Evolutionary conservation across 2,113 vertebrate species (phyloP).

Genomic region (Austrofundulus limnaeus): DNA sequence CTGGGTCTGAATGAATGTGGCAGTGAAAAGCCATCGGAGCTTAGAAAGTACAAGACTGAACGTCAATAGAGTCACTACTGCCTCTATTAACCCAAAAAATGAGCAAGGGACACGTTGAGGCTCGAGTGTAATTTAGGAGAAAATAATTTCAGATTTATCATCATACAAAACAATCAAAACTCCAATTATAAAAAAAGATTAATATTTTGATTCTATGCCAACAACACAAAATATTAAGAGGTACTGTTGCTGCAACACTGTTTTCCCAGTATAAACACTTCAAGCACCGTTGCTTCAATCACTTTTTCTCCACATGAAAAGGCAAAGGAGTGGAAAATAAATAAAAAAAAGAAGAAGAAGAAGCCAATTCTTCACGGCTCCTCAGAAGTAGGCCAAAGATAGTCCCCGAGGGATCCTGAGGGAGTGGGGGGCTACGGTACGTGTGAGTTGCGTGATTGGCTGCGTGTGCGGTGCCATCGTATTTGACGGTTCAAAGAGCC

Average conservation of each 20-base stretch:
- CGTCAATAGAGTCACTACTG: slow-evolving; percentile 53
- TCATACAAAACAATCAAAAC: neutral
- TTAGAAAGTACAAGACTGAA: slow-evolving; percentile 55
- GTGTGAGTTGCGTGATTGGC: slow-evolving; percentile 50
- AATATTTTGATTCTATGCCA: neutral
- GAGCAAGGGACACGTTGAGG: slow-evolving; percentile 27
- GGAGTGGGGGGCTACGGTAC: slow-evolving; percentile 29
- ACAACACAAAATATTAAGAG: slow-evolving; percentile 26
- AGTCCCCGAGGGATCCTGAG: slow-evolving; percentile 52
- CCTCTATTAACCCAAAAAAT: slow-evolving; percentile 21
- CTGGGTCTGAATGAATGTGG: slow-evolving; percentile 55
- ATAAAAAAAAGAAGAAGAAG: slow-evolving; percentile 13
- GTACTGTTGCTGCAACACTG: slow-evolving; percentile 32
- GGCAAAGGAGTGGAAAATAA: slow-evolving; percentile 17
- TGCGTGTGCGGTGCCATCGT: slow-evolving; percentile 45
- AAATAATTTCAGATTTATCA: slow-evolving; percentile 11
- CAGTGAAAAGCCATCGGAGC: slow-evolving; percentile 58
- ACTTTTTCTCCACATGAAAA: slow-evolving; percentile 50
- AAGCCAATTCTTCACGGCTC: slow-evolving; percentile 70
- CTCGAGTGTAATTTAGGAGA: slow-evolving; percentile 1
- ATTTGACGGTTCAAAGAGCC: slow-evolving; percentile 28
- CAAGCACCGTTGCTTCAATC: slow-evolving; percentile 57
- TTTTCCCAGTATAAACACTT: slow-evolving; percentile 44
- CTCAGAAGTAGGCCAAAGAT: slow-evolving; percentile 77
- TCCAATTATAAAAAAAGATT: no score